Evolutionary conservation across 2,113 vertebrate species (phyloP).

Genomic region (Cheilinus undulatus): DNA sequence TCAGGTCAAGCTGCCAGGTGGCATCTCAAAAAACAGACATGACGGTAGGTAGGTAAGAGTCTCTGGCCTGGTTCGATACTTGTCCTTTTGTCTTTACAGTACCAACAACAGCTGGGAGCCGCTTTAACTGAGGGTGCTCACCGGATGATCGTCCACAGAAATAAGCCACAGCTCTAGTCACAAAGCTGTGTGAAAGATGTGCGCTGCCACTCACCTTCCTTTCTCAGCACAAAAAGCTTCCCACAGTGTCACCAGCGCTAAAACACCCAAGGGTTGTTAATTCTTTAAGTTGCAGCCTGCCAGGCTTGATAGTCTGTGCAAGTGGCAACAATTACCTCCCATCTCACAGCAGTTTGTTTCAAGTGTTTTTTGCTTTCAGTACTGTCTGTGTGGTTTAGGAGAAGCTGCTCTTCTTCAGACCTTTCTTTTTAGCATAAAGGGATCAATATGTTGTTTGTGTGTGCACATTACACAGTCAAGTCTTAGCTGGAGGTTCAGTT

Average conservation of each 20-base stretch:
- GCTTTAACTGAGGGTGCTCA: conserved; percentile 42
- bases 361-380: conserved; percentile 49
- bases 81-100: conserved; percentile 75
- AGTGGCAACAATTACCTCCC: conserved; percentile 35
- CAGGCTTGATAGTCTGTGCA: conserved; percentile 52
- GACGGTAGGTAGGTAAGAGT: conserved; percentile 51
- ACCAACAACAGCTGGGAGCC: conserved; percentile 65
- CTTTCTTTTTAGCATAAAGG: conserved; percentile 50
- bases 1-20: conserved; percentile 60
- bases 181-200: conserved; percentile 41
- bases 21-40: conserved; percentile 47
- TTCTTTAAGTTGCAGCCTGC: conserved; percentile 49
- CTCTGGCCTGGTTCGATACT: conserved; percentile 61
- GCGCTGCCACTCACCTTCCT: conserved; percentile 27
- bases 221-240: conserved; percentile 48
- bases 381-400: conserved; percentile 41
- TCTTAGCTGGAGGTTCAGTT: conserved; percentile 48
- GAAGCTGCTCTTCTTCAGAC: conserved; percentile 17
- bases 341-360: conserved; percentile 45
- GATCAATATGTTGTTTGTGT: conserved; percentile 46
- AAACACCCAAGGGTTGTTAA: conserved; percentile 46
- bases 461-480: conserved; percentile 13
- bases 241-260: conserved; percentile 44
- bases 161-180: conserved; percentile 21
- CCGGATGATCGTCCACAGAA: conserved; percentile 9